Base-by-base conservation (phyloP, 2,113 vertebrate species). In the Gasterosteus aculeatus region DNA sequence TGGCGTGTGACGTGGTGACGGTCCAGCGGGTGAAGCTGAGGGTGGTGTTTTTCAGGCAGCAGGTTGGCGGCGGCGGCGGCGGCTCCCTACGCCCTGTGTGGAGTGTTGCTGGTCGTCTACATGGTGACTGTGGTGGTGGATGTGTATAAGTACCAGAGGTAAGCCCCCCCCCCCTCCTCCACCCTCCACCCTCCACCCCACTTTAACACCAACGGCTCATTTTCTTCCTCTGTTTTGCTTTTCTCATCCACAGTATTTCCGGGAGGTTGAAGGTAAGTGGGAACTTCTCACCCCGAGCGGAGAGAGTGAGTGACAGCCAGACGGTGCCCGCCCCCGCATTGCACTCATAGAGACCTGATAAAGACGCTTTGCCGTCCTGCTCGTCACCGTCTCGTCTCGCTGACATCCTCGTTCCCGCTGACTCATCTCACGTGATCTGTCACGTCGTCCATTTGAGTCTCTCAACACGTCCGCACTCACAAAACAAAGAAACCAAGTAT, bases 201-300 rank as follows among this genome's bases (percentile, higher is more conserved):
- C 16, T 42, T 7, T 6, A 6, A 5, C 35, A 6, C 4, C 35
- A 7, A 7, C 39, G 2, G 2, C 11, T 57, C 42, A 81, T 26
- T 41, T 69, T 69, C 18, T 5, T 42, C 0, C 7, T 41, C 18
- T 64, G 41, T 85, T 82, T 82, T 73, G 57, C 60, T 84, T 82
- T 69, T 11, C 54, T 60, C 51, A 5, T 58, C 16, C 14, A 38
- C 58, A 73, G 69, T 60, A 69, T 78, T 64, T 87, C 77, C 79
- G 51, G 4, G 62, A 62, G 74, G 56, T 63, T 89, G 62, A 75
- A 86, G 49, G 80, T 88, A 75, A 80, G 78, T 12, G 10, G 9
- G 19, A 22, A 10, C 38, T 47, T 14, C 62, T 71, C 11, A 9
- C 0, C 10, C 49, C 3, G 15, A 15, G 12, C 33, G 39, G 15